phyloP scores from a whole-genome alignment of 2,113 vertebrate species.

The Barnardius zonarius region DNA sequence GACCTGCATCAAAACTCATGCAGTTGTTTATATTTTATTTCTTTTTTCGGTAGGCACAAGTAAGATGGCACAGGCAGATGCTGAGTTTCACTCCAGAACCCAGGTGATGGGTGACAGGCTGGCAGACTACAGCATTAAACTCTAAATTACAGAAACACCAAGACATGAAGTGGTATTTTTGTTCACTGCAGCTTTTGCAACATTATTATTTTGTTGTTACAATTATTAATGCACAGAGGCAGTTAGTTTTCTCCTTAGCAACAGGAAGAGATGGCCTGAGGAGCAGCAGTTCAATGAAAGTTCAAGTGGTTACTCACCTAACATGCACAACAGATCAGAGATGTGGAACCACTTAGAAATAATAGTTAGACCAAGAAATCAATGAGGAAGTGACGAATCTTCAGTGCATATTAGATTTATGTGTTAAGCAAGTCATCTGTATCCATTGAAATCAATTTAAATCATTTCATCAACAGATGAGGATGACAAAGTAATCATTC shows the following conservation, averaged over 20 bases:
- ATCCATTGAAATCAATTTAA: not conserved
- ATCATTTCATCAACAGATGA: not conserved
- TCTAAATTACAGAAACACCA: not conserved
- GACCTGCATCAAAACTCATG: not conserved
- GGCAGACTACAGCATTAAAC: not conserved
- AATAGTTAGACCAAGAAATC: not conserved
- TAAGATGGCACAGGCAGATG: not conserved
- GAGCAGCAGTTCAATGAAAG: not conserved
- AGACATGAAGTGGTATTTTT: not conserved
- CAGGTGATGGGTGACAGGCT: not conserved
- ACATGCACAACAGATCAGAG: fast-evolving
- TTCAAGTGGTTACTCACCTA: not conserved
- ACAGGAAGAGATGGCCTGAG: not conserved
- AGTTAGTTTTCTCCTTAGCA: not conserved
- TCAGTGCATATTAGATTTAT: not conserved
- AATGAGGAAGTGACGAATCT: not conserved
- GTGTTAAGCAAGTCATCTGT: not conserved
- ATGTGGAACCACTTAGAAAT: not conserved
- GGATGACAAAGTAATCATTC: not conserved
- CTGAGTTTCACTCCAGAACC: not conserved
- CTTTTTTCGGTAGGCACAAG: not conserved
- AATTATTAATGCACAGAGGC: not conserved
- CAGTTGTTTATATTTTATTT: not conserved
- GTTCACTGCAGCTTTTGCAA: not conserved
- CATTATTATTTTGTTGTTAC: not conserved